Conservation (phyloP, 2,113 vertebrate species). For the Corythaixoides concolor region DNA sequence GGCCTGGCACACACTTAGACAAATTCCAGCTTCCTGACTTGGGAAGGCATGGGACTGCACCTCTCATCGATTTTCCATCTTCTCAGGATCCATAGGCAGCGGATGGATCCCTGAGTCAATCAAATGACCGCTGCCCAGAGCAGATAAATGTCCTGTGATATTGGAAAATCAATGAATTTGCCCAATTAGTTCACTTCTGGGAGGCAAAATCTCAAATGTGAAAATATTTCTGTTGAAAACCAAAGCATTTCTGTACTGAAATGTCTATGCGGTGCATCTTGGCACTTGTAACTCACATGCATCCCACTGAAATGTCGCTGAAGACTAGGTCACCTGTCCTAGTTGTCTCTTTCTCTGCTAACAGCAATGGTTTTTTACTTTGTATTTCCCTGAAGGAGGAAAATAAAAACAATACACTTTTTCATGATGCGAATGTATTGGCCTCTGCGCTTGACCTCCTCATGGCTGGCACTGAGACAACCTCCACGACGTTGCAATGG, state of each 20-base stretch:
- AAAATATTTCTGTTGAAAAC: background rate
- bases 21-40: background rate
- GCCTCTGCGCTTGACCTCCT: constrained; percentile 79
- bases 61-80: background rate
- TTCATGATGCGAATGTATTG: constrained; percentile 72
- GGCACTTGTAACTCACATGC: background rate
- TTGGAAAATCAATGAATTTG: background rate
- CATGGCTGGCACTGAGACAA: constrained; percentile 85
- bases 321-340: background rate
- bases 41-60: background rate
- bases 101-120: background rate
- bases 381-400: background rate
- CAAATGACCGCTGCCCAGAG: no score
- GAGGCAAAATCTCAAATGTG: background rate
- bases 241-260: background rate
- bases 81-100: background rate
- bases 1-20: background rate
- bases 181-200: background rate
- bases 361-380: background rate
- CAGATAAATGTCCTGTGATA: background rate
- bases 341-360: background rate
- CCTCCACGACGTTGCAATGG: constrained; percentile 81
- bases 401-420: constrained; percentile 12
- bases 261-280: background rate
- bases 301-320: background rate